A percentile compares a stretch with the other conserved stretches of the same genome.
Conservation (phyloP, 1,140 invertebrate species). For the Aporrectodea caliginosa region DNA sequence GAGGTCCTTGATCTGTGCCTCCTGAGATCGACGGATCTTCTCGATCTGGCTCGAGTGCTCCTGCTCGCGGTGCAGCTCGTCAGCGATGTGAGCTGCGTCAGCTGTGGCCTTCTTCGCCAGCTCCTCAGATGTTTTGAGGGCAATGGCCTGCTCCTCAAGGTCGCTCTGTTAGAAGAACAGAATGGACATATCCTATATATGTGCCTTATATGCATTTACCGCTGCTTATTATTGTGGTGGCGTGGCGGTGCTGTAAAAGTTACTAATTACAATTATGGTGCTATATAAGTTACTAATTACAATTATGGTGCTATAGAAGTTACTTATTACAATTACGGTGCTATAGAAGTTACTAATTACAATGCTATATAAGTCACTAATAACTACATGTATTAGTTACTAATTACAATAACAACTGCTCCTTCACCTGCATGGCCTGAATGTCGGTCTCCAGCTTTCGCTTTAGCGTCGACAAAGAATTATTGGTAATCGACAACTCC, state of each 20-base stretch:
- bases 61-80: constrained; percentile 96
- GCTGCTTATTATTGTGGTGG: too few species aligned
- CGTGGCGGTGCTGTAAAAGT: too few species aligned
- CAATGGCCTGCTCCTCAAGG: constrained; percentile 54
- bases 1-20: constrained; percentile 95
- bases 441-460: constrained; percentile 96
- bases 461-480: constrained; percentile 88
- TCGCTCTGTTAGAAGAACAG: constrained; percentile 43
- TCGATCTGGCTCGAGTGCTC: constrained; percentile 96
- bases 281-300: too few species aligned
- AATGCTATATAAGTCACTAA: too few species aligned
- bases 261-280: too few species aligned
- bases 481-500: constrained; percentile 86
- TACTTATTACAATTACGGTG: too few species aligned
- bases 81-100: constrained; percentile 92
- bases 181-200: too few species aligned
- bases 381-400: too few species aligned
- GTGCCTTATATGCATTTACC: too few species aligned
- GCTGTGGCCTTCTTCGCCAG: constrained; percentile 79
- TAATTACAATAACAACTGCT: too few species aligned
- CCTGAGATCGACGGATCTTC: constrained; percentile 93
- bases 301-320: too few species aligned
- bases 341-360: too few species aligned
- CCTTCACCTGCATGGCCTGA: constrained; percentile 80
- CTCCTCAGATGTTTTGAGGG: constrained; percentile 50